phyloP scores from a whole-genome alignment of 2,888 invertebrate genomes.

The Prionchulus punctatus region DNA sequence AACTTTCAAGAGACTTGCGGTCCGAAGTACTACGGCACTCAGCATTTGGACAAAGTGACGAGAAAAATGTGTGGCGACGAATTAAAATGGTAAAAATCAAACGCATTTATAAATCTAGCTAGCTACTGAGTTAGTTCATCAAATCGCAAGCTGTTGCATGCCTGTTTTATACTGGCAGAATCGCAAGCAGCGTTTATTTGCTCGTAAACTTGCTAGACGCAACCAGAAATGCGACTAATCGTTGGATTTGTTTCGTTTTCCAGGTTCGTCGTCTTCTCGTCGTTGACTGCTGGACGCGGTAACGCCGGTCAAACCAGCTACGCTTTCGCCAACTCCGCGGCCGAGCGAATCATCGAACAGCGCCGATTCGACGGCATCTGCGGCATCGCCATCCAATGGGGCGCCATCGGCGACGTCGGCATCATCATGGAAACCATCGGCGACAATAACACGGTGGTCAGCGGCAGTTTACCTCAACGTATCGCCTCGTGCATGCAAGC shows the following conservation, averaged over 20 bases:
- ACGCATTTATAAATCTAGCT: no score
- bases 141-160: no score
- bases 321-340: constrained; percentile 85
- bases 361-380: constrained; percentile 67
- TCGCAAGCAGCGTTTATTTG: no score
- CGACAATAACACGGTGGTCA: constrained; percentile 70
- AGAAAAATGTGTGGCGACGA: constrained; percentile 54
- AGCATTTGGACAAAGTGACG: constrained; percentile 60
- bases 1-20: constrained; percentile 49
- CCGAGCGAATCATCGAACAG: constrained; percentile 83
- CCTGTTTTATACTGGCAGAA: no score
- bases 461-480: constrained; percentile 86
- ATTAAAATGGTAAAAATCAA: constrained; percentile 11
- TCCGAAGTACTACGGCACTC: constrained; percentile 72
- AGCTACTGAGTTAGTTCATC: no score
- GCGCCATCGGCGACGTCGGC: constrained; percentile 84
- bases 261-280: constrained; percentile 80
- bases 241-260: no score
- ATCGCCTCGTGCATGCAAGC: constrained; percentile 78
- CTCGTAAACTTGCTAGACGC: no score
- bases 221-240: no score
- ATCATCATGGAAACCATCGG: constrained; percentile 72
- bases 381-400: constrained; percentile 85
- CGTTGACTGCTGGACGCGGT: constrained; percentile 86
- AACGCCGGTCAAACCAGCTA: constrained; percentile 93